These are phyloP conservation scores for Dicerorhinus sumatrensis DNA, from an alignment of 2,113 vertebrate genomes.

Conservation along the genomic window DNA sequence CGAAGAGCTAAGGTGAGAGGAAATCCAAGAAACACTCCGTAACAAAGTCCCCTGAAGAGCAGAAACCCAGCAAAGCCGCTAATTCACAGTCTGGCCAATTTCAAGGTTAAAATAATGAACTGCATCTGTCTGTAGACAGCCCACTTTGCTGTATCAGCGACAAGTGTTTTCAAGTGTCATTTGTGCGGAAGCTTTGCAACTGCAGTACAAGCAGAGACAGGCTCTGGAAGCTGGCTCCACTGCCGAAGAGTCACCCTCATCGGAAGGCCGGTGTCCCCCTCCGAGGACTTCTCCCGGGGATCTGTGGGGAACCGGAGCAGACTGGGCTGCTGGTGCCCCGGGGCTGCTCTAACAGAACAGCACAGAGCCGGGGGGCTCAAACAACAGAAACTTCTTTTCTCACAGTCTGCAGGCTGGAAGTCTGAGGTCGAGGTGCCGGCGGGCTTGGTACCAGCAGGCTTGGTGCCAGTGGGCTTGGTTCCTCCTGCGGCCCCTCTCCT, in stretches of 20 bases:
- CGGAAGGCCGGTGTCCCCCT: background rate
- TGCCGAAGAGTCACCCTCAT: too few relatives aligned
- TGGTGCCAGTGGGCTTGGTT: too few relatives aligned
- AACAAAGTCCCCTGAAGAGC: background rate
- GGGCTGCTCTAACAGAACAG: background rate
- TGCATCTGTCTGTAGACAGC: background rate
- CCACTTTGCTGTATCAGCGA: background rate
- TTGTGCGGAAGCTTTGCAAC: background rate
- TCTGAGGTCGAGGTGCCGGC: background rate
- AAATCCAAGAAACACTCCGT: background rate
- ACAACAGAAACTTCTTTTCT: background rate
- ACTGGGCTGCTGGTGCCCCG: fast-evolving
- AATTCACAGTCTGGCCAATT: background rate
- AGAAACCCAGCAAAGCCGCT: background rate
- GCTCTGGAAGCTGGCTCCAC: background rate
- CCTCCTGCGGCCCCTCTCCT: background rate
- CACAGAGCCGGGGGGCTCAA: too few relatives aligned
- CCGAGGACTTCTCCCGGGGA: background rate
- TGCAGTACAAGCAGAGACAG: background rate
- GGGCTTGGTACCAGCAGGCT: too few relatives aligned
- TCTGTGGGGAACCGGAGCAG: background rate
- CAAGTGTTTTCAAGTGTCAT: background rate
- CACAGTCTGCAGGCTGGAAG: background rate
- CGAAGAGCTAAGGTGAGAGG: background rate
- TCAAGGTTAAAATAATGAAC: background rate